These are phyloP conservation scores for Corythaeola cristata DNA, from an alignment of 2,113 vertebrate species.

Conservation along the genomic window DNA sequence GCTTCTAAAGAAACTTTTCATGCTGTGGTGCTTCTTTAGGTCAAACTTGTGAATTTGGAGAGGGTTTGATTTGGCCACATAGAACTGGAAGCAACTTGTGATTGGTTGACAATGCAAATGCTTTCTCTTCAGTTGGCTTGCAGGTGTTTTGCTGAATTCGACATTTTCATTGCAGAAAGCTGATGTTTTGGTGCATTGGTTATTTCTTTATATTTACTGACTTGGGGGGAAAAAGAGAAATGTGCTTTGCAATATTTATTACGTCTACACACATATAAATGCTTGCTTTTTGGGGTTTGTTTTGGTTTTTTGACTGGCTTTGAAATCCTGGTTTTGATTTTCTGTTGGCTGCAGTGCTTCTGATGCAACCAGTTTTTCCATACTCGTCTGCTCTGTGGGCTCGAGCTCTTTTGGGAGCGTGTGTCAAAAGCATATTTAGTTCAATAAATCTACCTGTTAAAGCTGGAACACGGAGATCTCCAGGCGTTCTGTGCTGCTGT, in stretches of 20 bases:
- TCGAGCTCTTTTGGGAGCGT: slow-evolving; percentile 14
- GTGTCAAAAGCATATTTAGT: background rate
- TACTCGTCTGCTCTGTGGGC: background rate
- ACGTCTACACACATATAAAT: slow-evolving; percentile 29
- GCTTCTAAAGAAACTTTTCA: slow-evolving; percentile 72
- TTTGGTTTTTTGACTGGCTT: slow-evolving; percentile 34
- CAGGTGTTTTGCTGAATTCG: slow-evolving; percentile 65
- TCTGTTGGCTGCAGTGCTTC: slow-evolving; percentile 50
- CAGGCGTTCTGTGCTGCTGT: background rate
- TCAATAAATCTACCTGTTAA: background rate
- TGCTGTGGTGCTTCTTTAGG: slow-evolving; percentile 79
- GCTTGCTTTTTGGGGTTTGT: slow-evolving; percentile 36
- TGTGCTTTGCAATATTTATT: slow-evolving; percentile 80
- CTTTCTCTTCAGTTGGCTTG: slow-evolving; percentile 68
- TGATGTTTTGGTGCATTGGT: slow-evolving; percentile 72
- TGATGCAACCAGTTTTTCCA: slow-evolving; percentile 25
- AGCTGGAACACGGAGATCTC: background rate
- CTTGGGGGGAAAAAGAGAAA: slow-evolving; percentile 42
- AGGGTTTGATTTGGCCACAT: slow-evolving; percentile 68
- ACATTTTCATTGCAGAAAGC: slow-evolving; percentile 55
- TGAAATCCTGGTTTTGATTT: slow-evolving; percentile 26
- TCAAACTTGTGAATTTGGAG: slow-evolving; percentile 72
- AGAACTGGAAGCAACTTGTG: slow-evolving; percentile 70
- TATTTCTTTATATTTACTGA: slow-evolving; percentile 68
- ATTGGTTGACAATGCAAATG: slow-evolving; percentile 56